A percentile compares a stretch with the other conserved stretches of the same genome.
Evolutionary conservation across 2,888 invertebrate genomes (phyloP).

Genomic region (Catocala sponsa): DNA sequence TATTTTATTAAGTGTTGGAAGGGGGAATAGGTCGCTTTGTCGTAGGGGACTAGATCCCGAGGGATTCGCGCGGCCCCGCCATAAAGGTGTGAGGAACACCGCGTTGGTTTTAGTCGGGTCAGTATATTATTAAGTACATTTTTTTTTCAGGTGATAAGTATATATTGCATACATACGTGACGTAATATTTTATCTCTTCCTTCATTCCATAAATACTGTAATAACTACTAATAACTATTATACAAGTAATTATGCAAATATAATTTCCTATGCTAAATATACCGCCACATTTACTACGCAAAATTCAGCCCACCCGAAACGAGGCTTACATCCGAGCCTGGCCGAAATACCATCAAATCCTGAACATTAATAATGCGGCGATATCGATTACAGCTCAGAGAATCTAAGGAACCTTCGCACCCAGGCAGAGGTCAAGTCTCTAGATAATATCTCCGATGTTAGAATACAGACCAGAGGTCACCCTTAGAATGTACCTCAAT

Average conservation of each 20-base stretch:
- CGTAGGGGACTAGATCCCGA: too few relatives aligned
- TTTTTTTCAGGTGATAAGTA: too few relatives aligned
- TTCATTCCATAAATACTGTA: too few relatives aligned
- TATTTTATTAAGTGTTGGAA: too few relatives aligned
- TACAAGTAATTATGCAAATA: background rate
- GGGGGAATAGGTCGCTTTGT: too few relatives aligned
- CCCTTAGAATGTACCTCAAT: background rate
- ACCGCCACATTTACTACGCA: background rate
- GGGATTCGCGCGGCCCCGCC: too few relatives aligned
- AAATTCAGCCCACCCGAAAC: constrained; percentile 5
- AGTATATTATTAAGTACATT: too few relatives aligned
- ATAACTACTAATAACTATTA: too few relatives aligned
- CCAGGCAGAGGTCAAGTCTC: constrained; percentile 12
- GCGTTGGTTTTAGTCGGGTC: too few relatives aligned
- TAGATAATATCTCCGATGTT: constrained; percentile 23
- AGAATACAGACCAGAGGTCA: constrained; percentile 12
- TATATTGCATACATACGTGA: too few relatives aligned
- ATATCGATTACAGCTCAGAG: constrained; percentile 42
- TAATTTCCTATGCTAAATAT: background rate
- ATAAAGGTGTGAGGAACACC: too few relatives aligned
- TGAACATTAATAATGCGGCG: constrained; percentile 38
- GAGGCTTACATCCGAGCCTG: constrained; percentile 5
- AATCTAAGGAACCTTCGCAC: constrained; percentile 25
- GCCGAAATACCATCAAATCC: constrained; percentile 26
- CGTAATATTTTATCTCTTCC: too few relatives aligned